These are phyloP conservation scores for Eilema sororculum DNA, from an alignment of 2,888 invertebrate genomes.

Conservation along the genomic window DNA sequence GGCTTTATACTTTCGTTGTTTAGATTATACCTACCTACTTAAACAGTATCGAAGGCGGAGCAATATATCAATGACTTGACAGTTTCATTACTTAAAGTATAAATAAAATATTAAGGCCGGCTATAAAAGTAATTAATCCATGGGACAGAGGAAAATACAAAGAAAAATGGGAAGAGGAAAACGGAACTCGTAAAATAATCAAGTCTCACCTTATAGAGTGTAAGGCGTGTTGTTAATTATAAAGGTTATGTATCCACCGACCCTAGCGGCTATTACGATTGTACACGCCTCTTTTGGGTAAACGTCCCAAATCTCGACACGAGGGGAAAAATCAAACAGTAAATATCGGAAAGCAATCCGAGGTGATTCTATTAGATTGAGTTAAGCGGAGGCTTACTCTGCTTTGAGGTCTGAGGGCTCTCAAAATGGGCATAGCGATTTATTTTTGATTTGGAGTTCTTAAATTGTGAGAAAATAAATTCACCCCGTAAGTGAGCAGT, in stretches of 20 bases:
- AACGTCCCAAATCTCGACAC: slow-evolving; percentile 78
- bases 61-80: slow-evolving; percentile 14
- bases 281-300: slow-evolving; percentile 82
- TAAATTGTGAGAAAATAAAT: slow-evolving; percentile 20
- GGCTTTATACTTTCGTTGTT: slow-evolving; percentile 29
- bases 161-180: slow-evolving; percentile 42
- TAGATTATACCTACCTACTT: slow-evolving; percentile 18
- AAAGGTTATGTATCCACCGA: slow-evolving; percentile 76
- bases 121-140: slow-evolving; percentile 52
- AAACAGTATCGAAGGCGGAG: slow-evolving; percentile 5
- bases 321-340: slow-evolving; percentile 84
- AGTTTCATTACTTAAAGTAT: slow-evolving; percentile 41
- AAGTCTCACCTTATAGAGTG: slow-evolving; percentile 53
- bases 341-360: slow-evolving; percentile 85
- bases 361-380: slow-evolving; percentile 85
- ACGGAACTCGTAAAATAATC: slow-evolving; percentile 59
- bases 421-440: slow-evolving; percentile 57
- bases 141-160: slow-evolving; percentile 38
- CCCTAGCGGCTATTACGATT: slow-evolving; percentile 75
- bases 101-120: slow-evolving; percentile 32
- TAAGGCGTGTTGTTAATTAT: slow-evolving; percentile 74
- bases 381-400: slow-evolving; percentile 73
- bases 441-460: slow-evolving; percentile 54
- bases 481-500: not conserved
- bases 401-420: slow-evolving; percentile 65